phyloP scores from a whole-genome alignment of 2,888 invertebrate genomes.

The Nysson spinosus region DNA sequence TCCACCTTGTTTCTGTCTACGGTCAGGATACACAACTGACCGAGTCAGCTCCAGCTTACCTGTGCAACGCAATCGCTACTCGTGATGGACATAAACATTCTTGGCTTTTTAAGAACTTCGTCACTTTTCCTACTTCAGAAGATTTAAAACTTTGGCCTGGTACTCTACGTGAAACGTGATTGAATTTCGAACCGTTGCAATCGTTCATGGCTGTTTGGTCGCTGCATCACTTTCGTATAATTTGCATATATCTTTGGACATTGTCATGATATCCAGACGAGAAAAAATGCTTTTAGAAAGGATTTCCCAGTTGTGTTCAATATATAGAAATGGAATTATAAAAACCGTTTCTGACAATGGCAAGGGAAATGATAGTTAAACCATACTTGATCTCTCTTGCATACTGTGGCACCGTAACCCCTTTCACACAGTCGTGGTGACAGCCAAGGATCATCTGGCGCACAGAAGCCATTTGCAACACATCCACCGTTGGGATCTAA shows the following conservation, averaged over 20 bases:
- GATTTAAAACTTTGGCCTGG: neutral
- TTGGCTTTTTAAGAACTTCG: neutral
- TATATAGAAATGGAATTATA: too few relatives aligned
- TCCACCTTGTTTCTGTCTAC: conserved; percentile 51
- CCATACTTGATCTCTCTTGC: conserved; percentile 16
- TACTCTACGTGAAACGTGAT: neutral
- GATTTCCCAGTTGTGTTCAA: neutral
- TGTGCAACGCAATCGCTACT: conserved; percentile 46
- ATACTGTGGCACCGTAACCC: conserved; percentile 60
- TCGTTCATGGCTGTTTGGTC: too few relatives aligned
- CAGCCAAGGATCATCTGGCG: conserved; percentile 64
- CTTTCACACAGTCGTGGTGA: conserved; percentile 66
- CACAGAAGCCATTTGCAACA: conserved; percentile 45
- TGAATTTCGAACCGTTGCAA: neutral
- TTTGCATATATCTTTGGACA: too few relatives aligned
- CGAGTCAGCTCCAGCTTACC: conserved; percentile 24
- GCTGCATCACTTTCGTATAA: too few relatives aligned
- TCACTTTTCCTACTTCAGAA: neutral
- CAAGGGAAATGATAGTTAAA: too few relatives aligned
- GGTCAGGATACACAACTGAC: conserved; percentile 47
- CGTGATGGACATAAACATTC: conserved; percentile 17
- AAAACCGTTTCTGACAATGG: too few relatives aligned
- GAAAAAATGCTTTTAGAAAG: too few relatives aligned
- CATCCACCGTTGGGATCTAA: conserved; percentile 51
- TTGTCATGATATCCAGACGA: too few relatives aligned